These are phyloP conservation scores for Centropyge bicolor DNA, from an alignment of 2,797 vertebrate species.

Conservation along the genomic window DNA sequence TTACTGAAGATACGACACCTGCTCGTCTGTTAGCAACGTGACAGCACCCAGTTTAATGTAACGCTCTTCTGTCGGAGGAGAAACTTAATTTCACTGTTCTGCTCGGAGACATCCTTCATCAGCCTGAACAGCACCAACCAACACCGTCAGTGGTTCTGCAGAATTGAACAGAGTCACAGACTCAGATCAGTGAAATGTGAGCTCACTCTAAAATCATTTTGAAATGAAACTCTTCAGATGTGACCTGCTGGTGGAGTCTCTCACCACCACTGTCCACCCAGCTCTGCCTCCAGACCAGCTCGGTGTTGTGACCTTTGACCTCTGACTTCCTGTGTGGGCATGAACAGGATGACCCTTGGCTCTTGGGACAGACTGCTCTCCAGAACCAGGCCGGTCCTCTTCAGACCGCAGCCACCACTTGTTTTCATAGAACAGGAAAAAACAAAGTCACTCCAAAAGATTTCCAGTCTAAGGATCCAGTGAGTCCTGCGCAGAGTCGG, in stretches of 20 bases:
- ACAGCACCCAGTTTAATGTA: too few relatives aligned
- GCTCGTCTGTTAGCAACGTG: too few relatives aligned
- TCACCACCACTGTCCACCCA: neutral
- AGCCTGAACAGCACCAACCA: neutral
- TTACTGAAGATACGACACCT: too few relatives aligned
- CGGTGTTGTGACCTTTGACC: slow-evolving; percentile 2
- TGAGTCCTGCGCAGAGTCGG: neutral
- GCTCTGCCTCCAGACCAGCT: neutral
- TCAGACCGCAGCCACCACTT: neutral
- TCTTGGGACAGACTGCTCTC: too few relatives aligned
- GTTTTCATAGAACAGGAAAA: neutral
- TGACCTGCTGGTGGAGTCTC: slow-evolving; percentile 11
- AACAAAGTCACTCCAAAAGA: neutral
- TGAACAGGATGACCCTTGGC: neutral
- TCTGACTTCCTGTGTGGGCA: neutral
- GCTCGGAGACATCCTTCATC: too few relatives aligned
- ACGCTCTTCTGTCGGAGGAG: too few relatives aligned
- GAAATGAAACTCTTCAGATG: slow-evolving; percentile 18
- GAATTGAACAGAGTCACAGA: too few relatives aligned
- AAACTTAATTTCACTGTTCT: too few relatives aligned
- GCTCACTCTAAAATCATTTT: neutral
- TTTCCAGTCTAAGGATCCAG: neutral
- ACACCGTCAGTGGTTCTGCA: too few relatives aligned
- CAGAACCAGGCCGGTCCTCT: neutral
- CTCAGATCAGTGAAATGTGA: neutral